These are phyloP conservation scores for Triops longicaudatus DNA, from an alignment of 1,140 invertebrate species.

Conservation along the genomic window DNA sequence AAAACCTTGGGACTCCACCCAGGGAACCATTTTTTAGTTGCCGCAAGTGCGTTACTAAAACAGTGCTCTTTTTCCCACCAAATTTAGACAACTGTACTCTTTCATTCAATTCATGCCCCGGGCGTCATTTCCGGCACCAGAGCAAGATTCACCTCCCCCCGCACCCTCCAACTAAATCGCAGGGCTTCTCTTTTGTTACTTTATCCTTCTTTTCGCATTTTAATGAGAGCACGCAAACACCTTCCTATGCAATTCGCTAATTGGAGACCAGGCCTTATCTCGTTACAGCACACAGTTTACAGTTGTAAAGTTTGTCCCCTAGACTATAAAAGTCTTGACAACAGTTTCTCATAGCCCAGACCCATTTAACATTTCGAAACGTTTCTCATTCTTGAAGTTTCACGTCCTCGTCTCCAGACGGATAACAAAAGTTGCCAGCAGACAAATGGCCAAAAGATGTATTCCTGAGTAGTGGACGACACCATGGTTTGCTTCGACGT, in stretches of 20 bases:
- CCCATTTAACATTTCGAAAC: background rate
- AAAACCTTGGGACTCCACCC: no score
- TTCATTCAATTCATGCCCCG: background rate
- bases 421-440: background rate
- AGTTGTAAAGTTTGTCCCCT: no score
- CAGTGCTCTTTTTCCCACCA: background rate
- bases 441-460: background rate
- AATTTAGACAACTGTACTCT: background rate
- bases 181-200: background rate
- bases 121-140: background rate
- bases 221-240: no score
- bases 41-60: no score
- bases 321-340: background rate
- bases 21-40: no score
- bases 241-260: no score
- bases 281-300: no score
- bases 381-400: background rate
- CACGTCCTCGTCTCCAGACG: background rate
- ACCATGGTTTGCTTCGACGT: no score
- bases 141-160: no score
- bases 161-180: background rate
- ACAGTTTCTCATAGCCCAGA: background rate
- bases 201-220: no score
- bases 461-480: no score
- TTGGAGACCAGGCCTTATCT: no score